Base-by-base conservation (phyloP, 1,140 invertebrate species). In the Ladona fulva region DNA sequence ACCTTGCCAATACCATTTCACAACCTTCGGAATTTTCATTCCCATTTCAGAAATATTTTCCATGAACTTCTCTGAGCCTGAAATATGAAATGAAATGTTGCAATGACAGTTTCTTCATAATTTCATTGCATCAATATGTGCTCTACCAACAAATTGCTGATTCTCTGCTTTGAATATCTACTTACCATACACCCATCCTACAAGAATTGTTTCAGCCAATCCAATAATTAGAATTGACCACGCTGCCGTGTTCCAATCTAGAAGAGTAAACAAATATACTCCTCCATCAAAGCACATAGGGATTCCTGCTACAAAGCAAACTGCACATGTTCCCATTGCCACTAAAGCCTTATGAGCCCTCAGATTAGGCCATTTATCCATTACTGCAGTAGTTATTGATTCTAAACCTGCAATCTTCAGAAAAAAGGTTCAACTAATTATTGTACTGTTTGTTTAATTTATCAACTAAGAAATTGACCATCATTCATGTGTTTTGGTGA, bases 191-290 rank as follows among this genome's bases (percentile, higher is more conserved):
- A 91, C 88, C 91, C 92, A 94, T 12, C 89, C 87, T 0, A 93
- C 87, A 11, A 90, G 86, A 10, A 87, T 84, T 25, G 91, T 88
- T 88, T 95, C 92, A 24, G 88, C 87, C 42, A 92, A 83, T 44
- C 92, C 93, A 82, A 94, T 92, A 52, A 94, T 85, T 79, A 94
- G 87, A 77, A 94, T 91, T 11, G 92, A 92, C 90, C 92, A 94
- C n/a, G 92, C 92, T 29, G 93, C 93, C 0, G 93, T 92, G 83
- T 95, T 93, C 86, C 91, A 92, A 83, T 95, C 93, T 84, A 95
- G 88, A 76, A 94, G 82, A 42, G 92, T 92, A 80, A 94, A 90
- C 79, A 94, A 82, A 83, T 92, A 94, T 78, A 93, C 89, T 8
- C 93, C 92, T 73, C 91, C 90, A 78, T 89, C 86, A 82, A 89